Base-by-base conservation (phyloP, 2,888 invertebrate genomes). In the Plebejus anna region DNA sequence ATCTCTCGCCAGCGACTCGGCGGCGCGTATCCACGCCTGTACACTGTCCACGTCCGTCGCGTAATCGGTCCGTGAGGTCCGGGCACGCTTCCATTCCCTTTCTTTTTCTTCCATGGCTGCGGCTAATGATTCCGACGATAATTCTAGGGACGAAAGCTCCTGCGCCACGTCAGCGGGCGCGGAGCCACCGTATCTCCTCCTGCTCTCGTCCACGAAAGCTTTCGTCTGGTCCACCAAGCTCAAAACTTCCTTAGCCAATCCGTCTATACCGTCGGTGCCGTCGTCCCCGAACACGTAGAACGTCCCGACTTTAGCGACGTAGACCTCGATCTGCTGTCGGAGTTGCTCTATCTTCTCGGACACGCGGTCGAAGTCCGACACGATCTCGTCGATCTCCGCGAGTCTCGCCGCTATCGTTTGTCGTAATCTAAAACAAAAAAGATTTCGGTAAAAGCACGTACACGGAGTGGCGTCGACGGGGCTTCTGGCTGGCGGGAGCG, bases 81-180 rank as follows among this genome's bases (percentile, higher is more conserved):
- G 96, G 38, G 98, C 98, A 80, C 97, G 96, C 88, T 97, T 97
- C 91, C 97, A 97, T 88, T 98, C 97, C 87, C 97, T 95, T 85
- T 97, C 96, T 89, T 97, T 97, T 85, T 97, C 97, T 85, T 98
- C 98, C 97, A 98, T 97, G 75, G 96, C 95, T 83, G 96, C 96
- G 76, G 95, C 95, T 77, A 97, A 94, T 79, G 96, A 96, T 89
- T 98, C 98, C 75, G 97, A 95, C 77, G 97, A 94, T 81, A 98
- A 91, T 90, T 98, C 98, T 84, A 98, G 94, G 80, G 96, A 95
- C 75, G 97, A 97, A 81, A 98, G 93, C 91, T 97, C 96, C 90
- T 97, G 97, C 79, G 95, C 95, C 80, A 97, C 95, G 94, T 98
- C 97, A 80, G 96, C 96, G 78, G 98, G 96, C 81, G 96, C 96